A percentile compares a stretch with the other conserved stretches of the same genome.
These are phyloP conservation scores for Eulemur mongoz DNA, from an alignment of 2,797 vertebrate species.

Conservation along the genomic window DNA sequence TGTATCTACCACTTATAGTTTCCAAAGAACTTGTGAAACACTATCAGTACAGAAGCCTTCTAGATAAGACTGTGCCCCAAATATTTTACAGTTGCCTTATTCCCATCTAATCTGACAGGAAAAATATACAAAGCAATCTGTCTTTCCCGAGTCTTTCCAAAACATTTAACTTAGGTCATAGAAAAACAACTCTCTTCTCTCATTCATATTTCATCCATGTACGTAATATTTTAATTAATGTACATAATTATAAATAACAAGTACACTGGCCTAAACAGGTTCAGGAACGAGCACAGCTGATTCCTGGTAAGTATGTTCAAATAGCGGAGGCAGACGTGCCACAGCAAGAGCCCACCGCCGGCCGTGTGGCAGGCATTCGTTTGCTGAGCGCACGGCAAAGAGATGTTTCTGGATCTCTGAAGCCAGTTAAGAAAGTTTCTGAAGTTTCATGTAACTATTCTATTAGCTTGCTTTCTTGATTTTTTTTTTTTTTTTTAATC, in stretches of 20 bases:
- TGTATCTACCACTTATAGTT: background rate
- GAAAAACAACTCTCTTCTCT: background rate
- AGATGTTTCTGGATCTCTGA: background rate
- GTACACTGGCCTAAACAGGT: background rate
- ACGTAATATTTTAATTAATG: background rate
- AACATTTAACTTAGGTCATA: conserved; percentile 34
- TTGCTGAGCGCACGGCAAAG: rapidly evolving
- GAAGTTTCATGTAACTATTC: background rate
- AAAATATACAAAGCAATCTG: background rate
- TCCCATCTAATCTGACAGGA: background rate
- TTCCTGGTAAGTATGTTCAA: background rate
- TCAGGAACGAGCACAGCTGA: background rate
- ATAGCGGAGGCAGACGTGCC: rapidly evolving
- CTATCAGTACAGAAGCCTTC: background rate
- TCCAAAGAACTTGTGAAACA: background rate
- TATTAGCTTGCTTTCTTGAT: background rate
- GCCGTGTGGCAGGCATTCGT: rapidly evolving
- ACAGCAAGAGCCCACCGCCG: rapidly evolving
- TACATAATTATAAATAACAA: background rate
- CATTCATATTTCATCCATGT: background rate
- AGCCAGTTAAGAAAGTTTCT: background rate
- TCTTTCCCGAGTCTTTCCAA: conserved; percentile 14
- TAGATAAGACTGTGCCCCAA: background rate
- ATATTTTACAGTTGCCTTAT: background rate
- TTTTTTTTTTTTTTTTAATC: background rate